These are phyloP conservation scores for Unio delphinus DNA, from an alignment of 2,888 invertebrate genomes.

Conservation along the genomic window DNA sequence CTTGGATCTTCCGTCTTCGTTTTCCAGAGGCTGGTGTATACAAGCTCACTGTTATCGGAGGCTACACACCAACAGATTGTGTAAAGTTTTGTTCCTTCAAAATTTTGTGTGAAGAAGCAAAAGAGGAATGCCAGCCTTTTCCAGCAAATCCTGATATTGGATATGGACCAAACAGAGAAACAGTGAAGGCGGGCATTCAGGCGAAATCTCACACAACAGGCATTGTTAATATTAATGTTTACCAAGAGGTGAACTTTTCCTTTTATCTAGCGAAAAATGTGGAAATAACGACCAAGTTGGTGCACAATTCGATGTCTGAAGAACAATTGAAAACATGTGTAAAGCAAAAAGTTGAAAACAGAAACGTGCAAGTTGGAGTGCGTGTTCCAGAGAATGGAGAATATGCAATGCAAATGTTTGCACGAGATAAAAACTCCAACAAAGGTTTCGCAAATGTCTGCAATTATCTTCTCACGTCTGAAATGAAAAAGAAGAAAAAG, in stretches of 20 bases:
- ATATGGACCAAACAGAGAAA: constrained; percentile 35
- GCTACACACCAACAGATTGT: constrained; percentile 10
- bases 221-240: constrained; percentile 19
- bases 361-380: constrained; percentile 18
- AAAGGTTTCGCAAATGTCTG: constrained; percentile 25
- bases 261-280: constrained; percentile 27
- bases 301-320: constrained; percentile 23
- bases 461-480: constrained; percentile 33
- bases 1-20: constrained; percentile 31
- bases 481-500: constrained; percentile 16
- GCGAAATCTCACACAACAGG: constrained; percentile 29
- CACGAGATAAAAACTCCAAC: constrained; percentile 19
- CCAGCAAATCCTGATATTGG: constrained; percentile 39
- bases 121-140: constrained; percentile 30
- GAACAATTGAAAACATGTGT: constrained; percentile 10
- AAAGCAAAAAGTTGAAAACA: constrained; percentile 9
- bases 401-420: constrained; percentile 29
- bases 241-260: constrained; percentile 20
- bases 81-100: constrained; percentile 34
- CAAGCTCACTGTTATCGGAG: constrained; percentile 30
- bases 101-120: constrained; percentile 27
- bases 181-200: constrained; percentile 26
- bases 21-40: constrained; percentile 40
- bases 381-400: constrained; percentile 29
- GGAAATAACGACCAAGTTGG: constrained; percentile 22